Conservation (phyloP, 1,140 invertebrate genomes). For the Tetranychus urticae region DNA sequence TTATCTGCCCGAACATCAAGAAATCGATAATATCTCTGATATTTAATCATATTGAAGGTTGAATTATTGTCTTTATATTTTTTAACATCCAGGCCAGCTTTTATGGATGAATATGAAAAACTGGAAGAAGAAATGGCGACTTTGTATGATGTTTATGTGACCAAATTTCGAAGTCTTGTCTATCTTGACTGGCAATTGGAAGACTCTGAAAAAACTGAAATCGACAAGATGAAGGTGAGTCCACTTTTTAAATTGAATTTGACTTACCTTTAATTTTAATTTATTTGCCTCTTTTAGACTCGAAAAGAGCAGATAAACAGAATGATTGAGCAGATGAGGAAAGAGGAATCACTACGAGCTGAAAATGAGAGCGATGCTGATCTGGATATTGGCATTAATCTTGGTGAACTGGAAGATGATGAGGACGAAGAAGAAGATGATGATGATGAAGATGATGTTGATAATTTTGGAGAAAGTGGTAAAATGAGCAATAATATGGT, state of each 20-base stretch:
- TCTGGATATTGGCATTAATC: background rate
- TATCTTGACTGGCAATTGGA: conserved; percentile 49
- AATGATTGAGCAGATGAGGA: conserved; percentile 25
- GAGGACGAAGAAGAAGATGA: conserved; percentile 11
- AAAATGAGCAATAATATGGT: background rate
- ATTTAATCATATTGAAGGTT: background rate
- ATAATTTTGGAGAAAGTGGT: background rate
- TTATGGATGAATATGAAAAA: conserved; percentile 84
- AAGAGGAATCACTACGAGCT: conserved; percentile 22
- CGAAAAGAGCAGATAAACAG: conserved; percentile 25
- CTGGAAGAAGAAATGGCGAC: conserved; percentile 60
- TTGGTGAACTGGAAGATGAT: conserved; percentile 13
- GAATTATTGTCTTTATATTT: background rate
- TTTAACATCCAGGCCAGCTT: conserved; percentile 51
- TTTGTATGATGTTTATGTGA: conserved; percentile 66
- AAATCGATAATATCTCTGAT: background rate
- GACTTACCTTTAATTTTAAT: background rate
- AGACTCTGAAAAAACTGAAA: conserved; percentile 38
- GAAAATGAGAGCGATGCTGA: conserved; percentile 12
- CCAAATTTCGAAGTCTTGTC: conserved; percentile 60
- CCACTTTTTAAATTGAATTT: background rate
- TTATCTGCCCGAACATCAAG: background rate
- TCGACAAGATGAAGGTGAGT: conserved; percentile 36
- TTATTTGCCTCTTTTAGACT: conserved; percentile 8
- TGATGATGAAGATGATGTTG: background rate